Evolutionary conservation across 2,888 invertebrate species (phyloP).

Genomic region (Mongoloraphidia duomilia): DNA sequence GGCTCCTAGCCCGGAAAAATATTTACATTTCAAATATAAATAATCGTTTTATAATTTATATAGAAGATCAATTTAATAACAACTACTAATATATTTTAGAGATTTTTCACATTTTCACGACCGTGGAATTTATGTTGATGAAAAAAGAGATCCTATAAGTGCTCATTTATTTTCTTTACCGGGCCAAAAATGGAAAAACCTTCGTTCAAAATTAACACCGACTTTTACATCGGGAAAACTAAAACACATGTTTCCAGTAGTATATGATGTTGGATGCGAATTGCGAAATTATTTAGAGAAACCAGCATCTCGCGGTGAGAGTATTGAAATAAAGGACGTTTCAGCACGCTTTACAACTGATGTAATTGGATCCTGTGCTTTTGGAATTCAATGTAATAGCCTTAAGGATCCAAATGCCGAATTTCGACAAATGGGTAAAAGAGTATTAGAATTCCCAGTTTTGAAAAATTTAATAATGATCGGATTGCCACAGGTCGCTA

Average conservation of each 20-base stretch:
- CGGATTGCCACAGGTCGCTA: neutral
- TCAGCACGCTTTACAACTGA: too few relatives aligned
- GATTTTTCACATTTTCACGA: constrained; percentile 1
- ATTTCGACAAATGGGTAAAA: neutral
- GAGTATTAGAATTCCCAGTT: neutral
- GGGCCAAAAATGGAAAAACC: neutral
- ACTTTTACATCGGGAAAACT: constrained; percentile 22
- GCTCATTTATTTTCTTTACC: neutral
- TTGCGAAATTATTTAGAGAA: constrained; percentile 10
- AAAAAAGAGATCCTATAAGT: neutral
- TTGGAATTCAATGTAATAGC: too few relatives aligned
- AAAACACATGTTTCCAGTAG: constrained; percentile 18
- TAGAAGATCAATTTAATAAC: too few relatives aligned
- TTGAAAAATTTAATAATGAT: neutral
- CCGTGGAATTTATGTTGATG: neutral
- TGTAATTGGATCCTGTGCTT: too few relatives aligned
- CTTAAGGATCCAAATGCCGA: too few relatives aligned
- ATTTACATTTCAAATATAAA: too few relatives aligned
- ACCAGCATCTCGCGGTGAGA: constrained; percentile 8
- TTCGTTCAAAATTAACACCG: neutral
- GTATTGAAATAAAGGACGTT: neutral
- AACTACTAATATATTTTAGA: neutral
- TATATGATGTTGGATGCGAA: constrained; percentile 14
- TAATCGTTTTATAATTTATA: too few relatives aligned
- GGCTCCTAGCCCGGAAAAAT: too few relatives aligned